Conservation (phyloP, 2,888 invertebrate genomes). For the Synergus umbraculus region DNA sequence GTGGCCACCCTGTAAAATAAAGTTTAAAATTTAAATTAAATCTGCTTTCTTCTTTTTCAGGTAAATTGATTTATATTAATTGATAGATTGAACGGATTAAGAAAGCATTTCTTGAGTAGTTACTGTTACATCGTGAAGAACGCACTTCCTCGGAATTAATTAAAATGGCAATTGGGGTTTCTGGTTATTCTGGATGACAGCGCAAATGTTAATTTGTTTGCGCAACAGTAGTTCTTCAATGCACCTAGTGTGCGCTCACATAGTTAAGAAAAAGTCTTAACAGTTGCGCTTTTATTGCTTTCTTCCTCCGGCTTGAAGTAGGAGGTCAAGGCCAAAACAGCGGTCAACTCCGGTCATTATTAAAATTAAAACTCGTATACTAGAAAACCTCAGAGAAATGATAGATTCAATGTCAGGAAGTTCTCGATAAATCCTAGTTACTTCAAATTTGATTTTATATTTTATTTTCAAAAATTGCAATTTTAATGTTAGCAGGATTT, state of each 20-base stretch:
- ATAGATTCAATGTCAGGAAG: constrained; percentile 15
- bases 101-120: not conserved
- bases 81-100: not conserved
- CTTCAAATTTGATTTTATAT: too few species aligned
- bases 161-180: constrained; percentile 25
- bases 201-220: constrained; percentile 62
- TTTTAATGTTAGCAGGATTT: too few species aligned
- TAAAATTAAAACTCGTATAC: not conserved
- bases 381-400: not conserved
- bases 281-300: not conserved
- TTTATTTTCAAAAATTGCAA: too few species aligned
- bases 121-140: not conserved
- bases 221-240: constrained; percentile 49
- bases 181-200: constrained; percentile 52
- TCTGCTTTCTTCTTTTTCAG: too few species aligned
- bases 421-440: too few species aligned
- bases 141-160: not conserved
- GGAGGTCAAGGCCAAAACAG: constrained; percentile 23
- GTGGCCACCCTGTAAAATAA: too few species aligned
- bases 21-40: too few species aligned
- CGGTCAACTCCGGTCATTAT: constrained; percentile 6
- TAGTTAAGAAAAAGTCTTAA: constrained; percentile 1
- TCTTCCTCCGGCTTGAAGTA: not conserved
- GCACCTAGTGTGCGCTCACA: not conserved
- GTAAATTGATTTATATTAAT: not conserved